These are phyloP conservation scores for Leptopilina clavipes DNA, from an alignment of 1,140 invertebrate species.

Conservation along the genomic window DNA sequence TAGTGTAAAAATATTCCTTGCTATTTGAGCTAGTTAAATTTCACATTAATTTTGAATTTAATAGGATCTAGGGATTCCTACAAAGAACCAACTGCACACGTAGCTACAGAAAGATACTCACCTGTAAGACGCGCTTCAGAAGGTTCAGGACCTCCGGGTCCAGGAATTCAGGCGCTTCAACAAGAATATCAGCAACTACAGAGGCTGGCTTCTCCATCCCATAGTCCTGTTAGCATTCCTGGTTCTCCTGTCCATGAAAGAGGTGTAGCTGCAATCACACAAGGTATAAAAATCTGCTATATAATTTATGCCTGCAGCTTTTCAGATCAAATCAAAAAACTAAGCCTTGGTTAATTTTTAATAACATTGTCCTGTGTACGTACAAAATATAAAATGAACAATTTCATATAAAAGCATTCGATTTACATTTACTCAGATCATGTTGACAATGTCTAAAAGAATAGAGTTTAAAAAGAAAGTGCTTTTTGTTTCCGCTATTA, in stretches of 20 bases:
- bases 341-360: too few relatives aligned
- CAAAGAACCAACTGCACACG: slow-evolving; percentile 71
- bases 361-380: too few relatives aligned
- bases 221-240: slow-evolving; percentile 76
- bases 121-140: slow-evolving; percentile 93
- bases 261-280: slow-evolving; percentile 83
- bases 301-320: too few relatives aligned
- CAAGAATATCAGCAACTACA: slow-evolving; percentile 85
- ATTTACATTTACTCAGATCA: too few relatives aligned
- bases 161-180: slow-evolving; percentile 78
- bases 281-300: slow-evolving; percentile 74
- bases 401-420: too few relatives aligned
- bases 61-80: slow-evolving; percentile 71
- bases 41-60: slow-evolving; percentile 40
- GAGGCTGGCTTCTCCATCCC: slow-evolving; percentile 74
- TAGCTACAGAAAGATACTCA: slow-evolving; percentile 87
- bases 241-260: slow-evolving; percentile 83
- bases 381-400: too few relatives aligned
- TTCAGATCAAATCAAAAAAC: too few relatives aligned
- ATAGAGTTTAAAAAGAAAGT: too few relatives aligned
- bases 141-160: slow-evolving; percentile 78
- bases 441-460: too few relatives aligned
- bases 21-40: too few relatives aligned
- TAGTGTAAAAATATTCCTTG: too few relatives aligned
- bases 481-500: too few relatives aligned